Conservation (phyloP, 2,113 vertebrate genomes). For the Columba janthina region DNA sequence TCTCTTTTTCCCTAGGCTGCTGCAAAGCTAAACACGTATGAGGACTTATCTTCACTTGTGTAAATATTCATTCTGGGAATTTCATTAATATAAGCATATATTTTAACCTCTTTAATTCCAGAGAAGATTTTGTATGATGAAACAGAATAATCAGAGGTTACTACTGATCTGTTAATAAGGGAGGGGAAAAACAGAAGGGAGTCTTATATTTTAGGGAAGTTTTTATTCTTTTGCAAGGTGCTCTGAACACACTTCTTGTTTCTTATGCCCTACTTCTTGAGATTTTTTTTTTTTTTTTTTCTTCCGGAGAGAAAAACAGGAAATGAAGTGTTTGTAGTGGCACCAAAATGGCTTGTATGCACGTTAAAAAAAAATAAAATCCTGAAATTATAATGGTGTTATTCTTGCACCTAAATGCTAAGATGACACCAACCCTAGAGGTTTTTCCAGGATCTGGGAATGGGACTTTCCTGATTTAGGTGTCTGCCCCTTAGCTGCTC, state of each 20-base stretch:
- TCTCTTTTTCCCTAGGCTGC: background rate
- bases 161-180: background rate
- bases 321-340: background rate
- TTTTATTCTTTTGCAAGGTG: background rate
- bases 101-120: conserved; percentile 3
- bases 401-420: background rate
- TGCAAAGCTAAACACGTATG: conserved; percentile 37
- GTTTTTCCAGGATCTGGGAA: background rate
- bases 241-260: background rate
- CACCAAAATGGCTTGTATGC: background rate
- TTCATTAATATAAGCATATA: conserved; percentile 14
- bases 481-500: background rate
- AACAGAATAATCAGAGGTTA: background rate
- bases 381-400: background rate
- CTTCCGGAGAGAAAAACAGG: background rate
- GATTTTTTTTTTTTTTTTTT: background rate
- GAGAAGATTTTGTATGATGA: background rate
- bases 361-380: background rate
- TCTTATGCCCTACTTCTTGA: background rate
- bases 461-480: background rate
- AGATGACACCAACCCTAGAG: background rate
- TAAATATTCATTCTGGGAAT: background rate
- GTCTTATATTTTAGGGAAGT: background rate
- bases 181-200: background rate
- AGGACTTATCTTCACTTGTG: conserved; percentile 13